These are phyloP conservation scores for Polypedilum vanderplanki DNA, from an alignment of 1,140 invertebrate genomes.

Conservation along the genomic window DNA sequence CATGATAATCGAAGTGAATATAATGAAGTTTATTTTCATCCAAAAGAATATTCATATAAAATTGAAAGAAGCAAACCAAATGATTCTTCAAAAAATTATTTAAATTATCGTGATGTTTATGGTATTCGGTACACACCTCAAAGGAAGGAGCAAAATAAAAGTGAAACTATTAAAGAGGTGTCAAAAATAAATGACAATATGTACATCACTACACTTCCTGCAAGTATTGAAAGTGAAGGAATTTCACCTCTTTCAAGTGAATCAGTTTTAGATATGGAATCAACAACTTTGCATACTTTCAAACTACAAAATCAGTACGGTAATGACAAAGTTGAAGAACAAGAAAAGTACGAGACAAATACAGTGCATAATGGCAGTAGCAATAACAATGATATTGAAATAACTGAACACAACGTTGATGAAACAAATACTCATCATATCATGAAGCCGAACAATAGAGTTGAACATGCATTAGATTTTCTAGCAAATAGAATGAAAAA, in stretches of 20 bases:
- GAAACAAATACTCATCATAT: conserved; percentile 16
- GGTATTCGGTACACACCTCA: background rate
- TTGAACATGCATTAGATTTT: conserved; percentile 23
- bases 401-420: background rate
- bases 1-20: background rate
- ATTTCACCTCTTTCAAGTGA: background rate
- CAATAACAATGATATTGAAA: conserved; percentile 8
- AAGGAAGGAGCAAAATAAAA: background rate
- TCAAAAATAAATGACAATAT: background rate
- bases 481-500: conserved; percentile 16
- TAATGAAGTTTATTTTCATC: background rate
- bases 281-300: background rate
- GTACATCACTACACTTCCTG: background rate
- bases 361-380: background rate
- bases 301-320: background rate
- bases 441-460: conserved; percentile 15
- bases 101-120: conserved; percentile 16
- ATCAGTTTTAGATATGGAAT: background rate
- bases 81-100: background rate
- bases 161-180: background rate
- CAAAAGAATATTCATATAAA: background rate
- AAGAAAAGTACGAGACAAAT: background rate
- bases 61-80: background rate
- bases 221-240: conserved; percentile 17
- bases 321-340: too few species aligned